These are phyloP conservation scores for Thripadectes ignobilis DNA, from an alignment of 2,797 vertebrate species.

Conservation along the genomic window DNA sequence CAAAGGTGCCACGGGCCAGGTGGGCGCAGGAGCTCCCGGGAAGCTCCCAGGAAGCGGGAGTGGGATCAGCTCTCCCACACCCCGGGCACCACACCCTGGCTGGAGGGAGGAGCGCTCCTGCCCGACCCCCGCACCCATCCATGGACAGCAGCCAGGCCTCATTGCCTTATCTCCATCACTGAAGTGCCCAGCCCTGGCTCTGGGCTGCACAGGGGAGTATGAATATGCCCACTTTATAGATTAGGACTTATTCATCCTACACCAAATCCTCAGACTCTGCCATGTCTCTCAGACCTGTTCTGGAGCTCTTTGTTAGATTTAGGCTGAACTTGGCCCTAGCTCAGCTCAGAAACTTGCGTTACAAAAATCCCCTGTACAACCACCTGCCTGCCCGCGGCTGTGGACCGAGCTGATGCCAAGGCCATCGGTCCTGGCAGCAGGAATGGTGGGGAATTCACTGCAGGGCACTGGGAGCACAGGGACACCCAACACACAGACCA, in stretches of 20 bases:
- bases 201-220: slow-evolving; percentile 34
- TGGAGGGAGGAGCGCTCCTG: slow-evolving; percentile 8
- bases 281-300: slow-evolving; percentile 6
- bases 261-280: slow-evolving; percentile 44
- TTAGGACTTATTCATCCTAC: slow-evolving; percentile 50
- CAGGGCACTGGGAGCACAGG: background rate
- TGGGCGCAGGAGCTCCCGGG: background rate
- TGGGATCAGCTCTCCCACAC: background rate
- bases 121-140: background rate
- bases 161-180: slow-evolving; percentile 50
- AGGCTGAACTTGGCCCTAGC: background rate
- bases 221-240: slow-evolving; percentile 50
- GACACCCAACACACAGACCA: background rate
- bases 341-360: background rate
- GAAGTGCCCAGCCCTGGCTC: slow-evolving; percentile 56
- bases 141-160: slow-evolving; percentile 42
- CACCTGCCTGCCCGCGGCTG: background rate
- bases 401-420: fast-evolving
- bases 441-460: background rate
- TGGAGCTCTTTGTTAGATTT: background rate
- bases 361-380: background rate
- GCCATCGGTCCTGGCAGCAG: fast-evolving
- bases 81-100: background rate
- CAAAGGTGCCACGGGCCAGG: fast-evolving
- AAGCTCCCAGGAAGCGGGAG: background rate